Conservation (phyloP, 2,888 invertebrate species). For the Ectemnius continuus region DNA sequence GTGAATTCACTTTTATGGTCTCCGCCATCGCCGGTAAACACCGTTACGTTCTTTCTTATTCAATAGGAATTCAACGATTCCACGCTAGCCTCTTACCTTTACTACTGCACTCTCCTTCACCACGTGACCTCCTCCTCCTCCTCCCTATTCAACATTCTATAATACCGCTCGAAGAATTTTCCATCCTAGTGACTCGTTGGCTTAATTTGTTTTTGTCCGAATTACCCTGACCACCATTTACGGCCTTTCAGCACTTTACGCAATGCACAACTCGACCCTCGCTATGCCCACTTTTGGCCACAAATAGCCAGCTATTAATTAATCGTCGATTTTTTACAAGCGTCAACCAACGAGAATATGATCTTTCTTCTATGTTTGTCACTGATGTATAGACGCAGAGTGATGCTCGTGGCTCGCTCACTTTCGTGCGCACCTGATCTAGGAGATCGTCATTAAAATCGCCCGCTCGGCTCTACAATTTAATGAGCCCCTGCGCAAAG, state of each 20-base stretch:
- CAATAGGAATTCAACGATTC: slow-evolving; percentile 6
- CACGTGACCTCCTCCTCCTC: no score
- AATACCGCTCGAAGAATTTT: no score
- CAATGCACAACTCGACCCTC: slow-evolving; percentile 48
- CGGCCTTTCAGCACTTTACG: slow-evolving; percentile 53
- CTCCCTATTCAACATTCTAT: not conserved
- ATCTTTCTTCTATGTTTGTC: no score
- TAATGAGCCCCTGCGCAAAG: slow-evolving; percentile 1
- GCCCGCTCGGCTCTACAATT: not conserved
- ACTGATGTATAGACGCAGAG: no score
- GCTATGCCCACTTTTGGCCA: slow-evolving; percentile 55
- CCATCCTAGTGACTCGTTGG: not conserved
- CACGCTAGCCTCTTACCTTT: not conserved
- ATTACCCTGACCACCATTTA: slow-evolving; percentile 63
- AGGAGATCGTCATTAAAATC: not conserved
- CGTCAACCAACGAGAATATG: not conserved
- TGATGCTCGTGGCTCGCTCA: no score
- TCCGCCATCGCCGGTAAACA: not conserved
- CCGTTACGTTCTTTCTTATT: slow-evolving; percentile 6
- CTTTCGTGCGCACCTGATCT: no score
- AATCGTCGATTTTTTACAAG: slow-evolving; percentile 49
- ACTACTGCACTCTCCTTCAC: not conserved
- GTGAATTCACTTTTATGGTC: slow-evolving; percentile 5
- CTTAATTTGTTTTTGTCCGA: slow-evolving; percentile 51
- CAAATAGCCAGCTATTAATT: slow-evolving; percentile 45